Evolutionary conservation across 1,140 invertebrate genomes (phyloP), one percentile per base, ranked within the genome.

Genomic region (Berghia stephanieae): DNA sequence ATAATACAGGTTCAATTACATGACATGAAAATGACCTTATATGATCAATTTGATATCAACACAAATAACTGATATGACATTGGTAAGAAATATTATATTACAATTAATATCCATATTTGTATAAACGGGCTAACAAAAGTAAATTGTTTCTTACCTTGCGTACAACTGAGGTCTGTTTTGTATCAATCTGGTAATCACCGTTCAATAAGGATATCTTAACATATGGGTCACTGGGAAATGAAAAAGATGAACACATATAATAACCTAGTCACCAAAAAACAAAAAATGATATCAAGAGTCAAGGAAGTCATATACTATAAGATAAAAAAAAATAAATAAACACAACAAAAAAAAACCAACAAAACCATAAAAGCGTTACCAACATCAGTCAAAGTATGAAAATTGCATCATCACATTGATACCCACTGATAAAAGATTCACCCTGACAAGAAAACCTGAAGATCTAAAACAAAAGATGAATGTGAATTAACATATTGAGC

Each of bases 161-260:
- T 90, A 97, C 98, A 68, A 96, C 98, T 91, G 96, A 96, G 67
- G 97, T 98, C 86, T 96, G 93, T 88, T 96, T 94, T 79, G 94
- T 95, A 90, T 98, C 96, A 88, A 98, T 93, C 93, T 84, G 75
- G 60, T 84, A 83, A 44, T 85, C 86, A 57, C 94, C 92, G 81
- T 93, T 94, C 85, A 95, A 94, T 79, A 99, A 91, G 88, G 97
- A 95, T 87, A 99, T 94, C 83, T 95, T 92, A 16, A 98, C 96
- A 92, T 99, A 99, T 43, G 97, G 97, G 92, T 99, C 97, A 92
- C 96, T 96, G 89, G 24, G 92, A 92, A 77, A 78, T 79, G 83
- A 80, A 78, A 85, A 75, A 66, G 79, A n/a, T 63, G 42, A 57
- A 60, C 31, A 52, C 36, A 40, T 40, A 31, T 52, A 69, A 78